phyloP scores from a whole-genome alignment of 1,140 invertebrate genomes.

The Caenorhabditis briggsae region DNA sequence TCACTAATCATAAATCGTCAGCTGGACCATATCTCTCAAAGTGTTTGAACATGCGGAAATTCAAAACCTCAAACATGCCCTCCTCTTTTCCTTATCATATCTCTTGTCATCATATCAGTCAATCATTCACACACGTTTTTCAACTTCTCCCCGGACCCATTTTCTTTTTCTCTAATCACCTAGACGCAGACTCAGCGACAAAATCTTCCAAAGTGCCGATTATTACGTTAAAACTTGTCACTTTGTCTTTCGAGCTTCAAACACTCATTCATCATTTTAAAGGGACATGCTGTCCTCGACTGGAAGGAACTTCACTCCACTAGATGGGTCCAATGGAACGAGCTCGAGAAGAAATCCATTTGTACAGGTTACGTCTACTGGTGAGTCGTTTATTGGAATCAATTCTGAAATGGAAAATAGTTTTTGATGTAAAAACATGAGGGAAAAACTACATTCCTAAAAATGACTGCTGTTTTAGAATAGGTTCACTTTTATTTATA shows the following conservation, averaged over 20 bases:
- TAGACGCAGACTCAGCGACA: no score
- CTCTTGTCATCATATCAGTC: slow-evolving; percentile 52
- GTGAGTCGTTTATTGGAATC: background rate
- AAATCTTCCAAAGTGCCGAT: slow-evolving; percentile 1
- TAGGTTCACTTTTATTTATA: no score
- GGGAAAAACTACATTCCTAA: no score
- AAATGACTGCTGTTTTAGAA: no score
- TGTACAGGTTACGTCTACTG: slow-evolving; percentile 34
- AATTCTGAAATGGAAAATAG: no score
- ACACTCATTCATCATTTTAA: slow-evolving; percentile 38
- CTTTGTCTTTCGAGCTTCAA: background rate
- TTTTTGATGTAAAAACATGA: no score
- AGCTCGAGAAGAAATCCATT: slow-evolving; percentile 38
- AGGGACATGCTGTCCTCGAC: slow-evolving; percentile 31
- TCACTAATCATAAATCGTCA: no score
- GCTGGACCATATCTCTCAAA: background rate
- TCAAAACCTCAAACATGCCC: slow-evolving; percentile 51
- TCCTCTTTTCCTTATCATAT: background rate
- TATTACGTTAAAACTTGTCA: slow-evolving; percentile 46
- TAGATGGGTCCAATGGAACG: slow-evolving; percentile 37
- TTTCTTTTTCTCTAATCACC: no score
- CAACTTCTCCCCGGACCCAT: background rate
- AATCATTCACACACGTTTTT: slow-evolving; percentile 56
- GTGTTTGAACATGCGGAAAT: slow-evolving; percentile 28
- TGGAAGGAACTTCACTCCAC: slow-evolving; percentile 32